Evolutionary conservation across 2,888 invertebrate species (phyloP).

Genomic region (Rhagonycha lutea): DNA sequence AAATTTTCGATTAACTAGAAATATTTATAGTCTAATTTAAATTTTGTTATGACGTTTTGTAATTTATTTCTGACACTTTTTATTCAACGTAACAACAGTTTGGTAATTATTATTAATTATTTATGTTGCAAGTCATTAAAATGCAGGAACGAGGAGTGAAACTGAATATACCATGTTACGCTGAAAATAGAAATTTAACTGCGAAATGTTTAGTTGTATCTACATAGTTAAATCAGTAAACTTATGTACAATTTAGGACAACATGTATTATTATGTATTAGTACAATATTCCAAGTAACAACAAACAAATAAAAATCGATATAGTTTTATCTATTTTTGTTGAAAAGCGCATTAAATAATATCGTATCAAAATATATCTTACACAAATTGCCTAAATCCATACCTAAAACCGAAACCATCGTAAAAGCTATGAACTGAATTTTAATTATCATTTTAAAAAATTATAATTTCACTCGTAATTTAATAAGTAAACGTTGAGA

Average conservation of each 20-base stretch:
- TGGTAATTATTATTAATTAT: background rate
- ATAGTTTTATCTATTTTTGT: background rate
- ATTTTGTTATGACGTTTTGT: too few relatives aligned
- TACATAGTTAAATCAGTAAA: background rate
- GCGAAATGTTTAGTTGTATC: background rate
- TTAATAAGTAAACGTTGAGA: background rate
- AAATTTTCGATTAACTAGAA: too few relatives aligned
- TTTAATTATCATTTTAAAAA: background rate
- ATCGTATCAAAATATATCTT: background rate
- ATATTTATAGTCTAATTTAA: too few relatives aligned
- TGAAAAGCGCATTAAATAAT: background rate
- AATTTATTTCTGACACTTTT: too few relatives aligned
- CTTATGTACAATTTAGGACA: background rate
- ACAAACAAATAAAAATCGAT: too few relatives aligned
- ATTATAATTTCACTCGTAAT: background rate
- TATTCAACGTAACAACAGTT: background rate
- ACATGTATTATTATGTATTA: background rate
- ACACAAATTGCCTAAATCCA: background rate
- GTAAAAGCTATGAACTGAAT: background rate
- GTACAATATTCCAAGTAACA: background rate
- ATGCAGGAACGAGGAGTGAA: background rate
- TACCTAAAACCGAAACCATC: too few relatives aligned
- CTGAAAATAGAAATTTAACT: background rate
- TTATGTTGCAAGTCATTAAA: background rate
- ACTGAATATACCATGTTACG: background rate